phyloP scores from a whole-genome alignment of 2,888 invertebrate genomes.

The Limnephilus auricula region DNA sequence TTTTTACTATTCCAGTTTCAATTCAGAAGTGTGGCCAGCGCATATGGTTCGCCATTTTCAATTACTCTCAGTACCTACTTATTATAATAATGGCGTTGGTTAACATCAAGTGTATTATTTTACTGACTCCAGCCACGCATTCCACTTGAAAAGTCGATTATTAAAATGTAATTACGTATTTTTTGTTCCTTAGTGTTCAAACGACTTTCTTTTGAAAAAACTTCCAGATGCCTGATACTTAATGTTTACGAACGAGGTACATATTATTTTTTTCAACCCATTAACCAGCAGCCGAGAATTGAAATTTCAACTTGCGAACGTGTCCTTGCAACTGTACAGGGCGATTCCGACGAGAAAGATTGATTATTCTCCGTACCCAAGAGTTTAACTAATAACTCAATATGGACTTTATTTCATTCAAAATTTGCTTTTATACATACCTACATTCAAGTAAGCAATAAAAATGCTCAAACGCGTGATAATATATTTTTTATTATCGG shows the following conservation, averaged over 20 bases:
- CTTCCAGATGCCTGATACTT: not conserved
- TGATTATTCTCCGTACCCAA: too few species aligned
- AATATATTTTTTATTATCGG: too few species aligned
- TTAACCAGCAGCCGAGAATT: too few species aligned
- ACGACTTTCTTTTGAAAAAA: not conserved
- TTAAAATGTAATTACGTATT: not conserved
- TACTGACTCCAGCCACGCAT: not conserved
- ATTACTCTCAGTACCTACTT: not conserved
- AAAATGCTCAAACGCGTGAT: too few species aligned
- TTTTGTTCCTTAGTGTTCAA: not conserved
- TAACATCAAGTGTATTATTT: not conserved
- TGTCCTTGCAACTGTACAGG: too few species aligned
- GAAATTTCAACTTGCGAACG: too few species aligned
- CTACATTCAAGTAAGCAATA: too few species aligned
- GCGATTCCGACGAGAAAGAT: too few species aligned
- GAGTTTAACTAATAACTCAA: too few species aligned
- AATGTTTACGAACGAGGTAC: not conserved
- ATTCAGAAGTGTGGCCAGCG: not conserved
- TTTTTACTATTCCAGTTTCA: not conserved
- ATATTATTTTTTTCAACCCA: too few species aligned
- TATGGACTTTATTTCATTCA: too few species aligned
- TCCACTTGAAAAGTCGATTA: not conserved
- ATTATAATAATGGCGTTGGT: slow-evolving; percentile 14
- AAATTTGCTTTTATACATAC: too few species aligned
- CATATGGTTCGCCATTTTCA: not conserved